Evolutionary conservation across 2,113 vertebrate genomes (phyloP).

Genomic region (Piaya cayana): DNA sequence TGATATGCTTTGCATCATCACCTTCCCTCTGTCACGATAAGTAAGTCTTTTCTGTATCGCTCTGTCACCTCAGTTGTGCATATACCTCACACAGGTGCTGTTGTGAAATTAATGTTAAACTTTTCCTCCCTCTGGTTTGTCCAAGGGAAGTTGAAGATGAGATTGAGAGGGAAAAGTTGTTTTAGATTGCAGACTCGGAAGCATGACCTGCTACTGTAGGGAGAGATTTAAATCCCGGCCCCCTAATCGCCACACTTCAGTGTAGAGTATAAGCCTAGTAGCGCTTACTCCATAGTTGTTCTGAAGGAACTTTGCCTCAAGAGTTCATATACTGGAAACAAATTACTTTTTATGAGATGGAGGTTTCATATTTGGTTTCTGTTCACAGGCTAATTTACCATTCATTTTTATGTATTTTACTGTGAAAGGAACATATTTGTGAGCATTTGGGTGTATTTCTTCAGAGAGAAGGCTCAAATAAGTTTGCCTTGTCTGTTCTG

Average conservation of each 20-base stretch:
- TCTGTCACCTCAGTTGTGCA: neutral
- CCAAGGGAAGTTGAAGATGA: neutral
- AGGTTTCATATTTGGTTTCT: neutral
- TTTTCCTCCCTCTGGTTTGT: neutral
- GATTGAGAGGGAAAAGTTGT: neutral
- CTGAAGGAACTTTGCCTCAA: neutral
- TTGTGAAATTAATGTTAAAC: neutral
- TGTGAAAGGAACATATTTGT: neutral
- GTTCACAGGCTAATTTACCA: neutral
- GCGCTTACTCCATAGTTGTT: neutral
- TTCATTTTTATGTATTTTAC: neutral
- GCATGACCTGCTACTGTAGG: neutral
- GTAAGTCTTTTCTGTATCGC: neutral
- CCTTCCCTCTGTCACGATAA: neutral
- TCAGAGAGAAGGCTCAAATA: neutral
- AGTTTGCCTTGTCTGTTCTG: neutral
- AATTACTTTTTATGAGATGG: neutral
- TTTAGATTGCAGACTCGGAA: neutral
- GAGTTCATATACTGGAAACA: neutral
- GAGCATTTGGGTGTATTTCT: neutral
- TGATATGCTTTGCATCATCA: neutral
- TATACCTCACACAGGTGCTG: accelerated
- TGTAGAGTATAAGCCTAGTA: neutral
- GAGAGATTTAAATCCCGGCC: neutral
- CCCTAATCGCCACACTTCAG: neutral